Conservation (phyloP, 2,888 invertebrate genomes). For the Leptinotarsa rubiginosa region DNA sequence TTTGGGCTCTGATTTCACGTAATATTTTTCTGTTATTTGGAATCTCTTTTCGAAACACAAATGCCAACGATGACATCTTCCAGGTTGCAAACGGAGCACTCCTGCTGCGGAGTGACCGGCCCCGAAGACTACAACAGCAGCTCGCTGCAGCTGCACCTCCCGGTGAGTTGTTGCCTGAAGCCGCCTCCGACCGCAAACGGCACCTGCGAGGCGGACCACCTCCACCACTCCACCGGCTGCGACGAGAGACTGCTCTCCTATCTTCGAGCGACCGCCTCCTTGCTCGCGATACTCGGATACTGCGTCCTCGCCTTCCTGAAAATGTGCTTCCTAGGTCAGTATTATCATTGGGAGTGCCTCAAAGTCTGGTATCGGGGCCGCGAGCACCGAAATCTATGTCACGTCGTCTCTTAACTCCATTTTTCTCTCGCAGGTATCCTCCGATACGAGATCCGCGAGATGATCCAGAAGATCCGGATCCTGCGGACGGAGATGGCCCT, state of each 20-base stretch:
- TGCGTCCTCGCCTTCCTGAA: slow-evolving; percentile 91
- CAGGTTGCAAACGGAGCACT: slow-evolving; percentile 77
- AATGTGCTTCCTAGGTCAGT: slow-evolving; percentile 80
- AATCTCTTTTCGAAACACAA: background rate
- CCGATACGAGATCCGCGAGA: slow-evolving; percentile 88
- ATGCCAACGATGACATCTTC: background rate
- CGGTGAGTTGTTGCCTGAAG: slow-evolving; percentile 60
- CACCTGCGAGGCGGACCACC: slow-evolving; percentile 43
- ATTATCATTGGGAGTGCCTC: too few relatives aligned
- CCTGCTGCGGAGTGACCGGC: slow-evolving; percentile 80
- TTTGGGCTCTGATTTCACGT: too few relatives aligned
- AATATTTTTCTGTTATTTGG: too few relatives aligned
- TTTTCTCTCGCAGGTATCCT: slow-evolving; percentile 47
- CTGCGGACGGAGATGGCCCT: slow-evolving; percentile 75
- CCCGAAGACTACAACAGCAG: slow-evolving; percentile 67
- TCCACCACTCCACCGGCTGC: slow-evolving; percentile 72
- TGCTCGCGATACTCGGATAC: slow-evolving; percentile 82
- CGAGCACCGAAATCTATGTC: too few relatives aligned
- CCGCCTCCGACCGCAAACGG: slow-evolving; percentile 50
- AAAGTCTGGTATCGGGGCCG: too few relatives aligned
- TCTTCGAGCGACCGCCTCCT: slow-evolving; percentile 83
- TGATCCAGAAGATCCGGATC: slow-evolving; percentile 91
- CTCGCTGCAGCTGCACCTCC: slow-evolving; percentile 45
- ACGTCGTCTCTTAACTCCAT: background rate
- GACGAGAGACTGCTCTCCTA: slow-evolving; percentile 79